Base-by-base conservation (phyloP, 2,888 invertebrate genomes). In the Muscina levida region DNA sequence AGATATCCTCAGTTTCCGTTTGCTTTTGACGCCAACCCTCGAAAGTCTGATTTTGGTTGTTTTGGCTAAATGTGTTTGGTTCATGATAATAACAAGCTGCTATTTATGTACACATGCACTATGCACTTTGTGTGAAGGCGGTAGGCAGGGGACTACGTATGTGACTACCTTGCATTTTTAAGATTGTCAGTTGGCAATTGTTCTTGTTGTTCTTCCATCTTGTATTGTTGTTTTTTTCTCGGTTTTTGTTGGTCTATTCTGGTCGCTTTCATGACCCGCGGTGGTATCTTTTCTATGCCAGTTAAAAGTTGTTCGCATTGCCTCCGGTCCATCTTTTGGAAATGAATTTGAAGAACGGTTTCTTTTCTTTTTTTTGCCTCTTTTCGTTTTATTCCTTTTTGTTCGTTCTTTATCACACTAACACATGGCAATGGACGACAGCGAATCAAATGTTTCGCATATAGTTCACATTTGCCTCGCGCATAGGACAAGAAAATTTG, bases 241-340 rank as follows among this genome's bases (percentile, higher is more conserved):
- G 56, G 11, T 65, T 53, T 86, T 87, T 74, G 67, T 59, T 72
- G 62, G 84, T 88, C 88, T 88, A 88, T 88, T 88, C 87, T 89
- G 86, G 87, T 88, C 85, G 87, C 85, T 85, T 86, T 83, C 71
- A 46, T n/a, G 46, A 74, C 88, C 83, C 2, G 10, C 2, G 83
- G 88, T 86, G 82, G 82, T 88, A 88, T 88, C 88, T 87, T 88
- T 88, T 89, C 88, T 89, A 88, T 89, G 88, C 86, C 86, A 85
- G 85, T 85, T 86, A 85, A 84, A 83, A 84, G 84, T 86, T 86
- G 85, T 86, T 87, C 85, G 87, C 86, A 86, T 83, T 83, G 87
- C 88, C 85, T 82, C 83, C 80, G 85, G 89, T 84, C 82, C 85
- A 86, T 85, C 85, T 88, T 86, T 89, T 85, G 86, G 84, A 86